These are phyloP conservation scores for Chlamydotis undulata DNA, from an alignment of 2,113 vertebrate species.

Conservation along the genomic window DNA sequence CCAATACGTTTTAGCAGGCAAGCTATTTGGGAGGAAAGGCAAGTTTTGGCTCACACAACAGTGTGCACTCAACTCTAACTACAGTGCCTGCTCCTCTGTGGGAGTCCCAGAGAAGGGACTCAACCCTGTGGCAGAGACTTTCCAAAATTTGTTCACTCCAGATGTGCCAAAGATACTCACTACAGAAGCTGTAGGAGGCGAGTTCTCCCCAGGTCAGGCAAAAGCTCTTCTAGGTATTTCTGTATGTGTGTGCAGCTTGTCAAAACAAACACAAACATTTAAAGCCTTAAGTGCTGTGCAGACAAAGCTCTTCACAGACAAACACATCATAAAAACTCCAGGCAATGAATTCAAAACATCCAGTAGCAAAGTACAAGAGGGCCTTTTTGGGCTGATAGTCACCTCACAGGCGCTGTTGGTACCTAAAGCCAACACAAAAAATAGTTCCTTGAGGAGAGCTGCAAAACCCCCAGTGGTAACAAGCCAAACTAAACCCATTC, in stretches of 20 bases:
- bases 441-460: not conserved
- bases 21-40: not conserved
- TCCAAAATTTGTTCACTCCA: not conserved
- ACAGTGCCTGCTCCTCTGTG: not conserved
- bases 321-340: not conserved
- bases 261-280: not conserved
- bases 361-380: not conserved
- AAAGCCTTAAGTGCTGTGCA: not conserved
- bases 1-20: not conserved
- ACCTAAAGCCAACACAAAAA: not conserved
- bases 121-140: not conserved
- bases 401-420: not conserved
- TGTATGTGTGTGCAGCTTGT: not conserved
- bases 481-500: not conserved
- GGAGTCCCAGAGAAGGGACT: not conserved
- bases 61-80: not conserved
- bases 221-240: not conserved
- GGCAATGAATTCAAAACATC: not conserved
- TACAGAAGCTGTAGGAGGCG: not conserved
- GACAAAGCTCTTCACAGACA: not conserved
- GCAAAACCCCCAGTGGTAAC: not conserved
- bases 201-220: not conserved
- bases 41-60: not conserved
- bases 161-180: not conserved
- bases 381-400: not conserved